Evolutionary conservation across 23 tunicate species (phyloP).

Genomic region (Trididemnum miniatum): DNA sequence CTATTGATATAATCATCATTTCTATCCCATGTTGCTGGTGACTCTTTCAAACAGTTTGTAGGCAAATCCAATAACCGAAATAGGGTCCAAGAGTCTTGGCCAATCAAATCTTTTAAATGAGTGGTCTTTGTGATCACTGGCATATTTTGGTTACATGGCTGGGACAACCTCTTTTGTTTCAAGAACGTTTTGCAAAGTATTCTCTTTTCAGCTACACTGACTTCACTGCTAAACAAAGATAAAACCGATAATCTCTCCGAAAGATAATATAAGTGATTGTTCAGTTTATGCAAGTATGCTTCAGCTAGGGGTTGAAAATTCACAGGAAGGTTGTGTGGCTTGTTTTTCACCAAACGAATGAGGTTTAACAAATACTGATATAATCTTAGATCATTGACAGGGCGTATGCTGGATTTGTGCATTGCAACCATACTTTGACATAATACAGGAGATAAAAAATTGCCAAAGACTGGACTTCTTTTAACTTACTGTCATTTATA

Average conservation of each 20-base stretch:
- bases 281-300: not conserved
- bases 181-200: not conserved
- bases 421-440: too few relatives aligned
- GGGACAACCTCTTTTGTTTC: not conserved
- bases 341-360: too few relatives aligned
- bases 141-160: not conserved
- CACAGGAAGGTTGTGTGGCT: not conserved
- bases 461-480: too few relatives aligned
- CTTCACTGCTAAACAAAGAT: not conserved
- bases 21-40: not conserved
- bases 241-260: not conserved
- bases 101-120: not conserved
- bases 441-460: too few relatives aligned
- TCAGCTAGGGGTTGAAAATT: not conserved
- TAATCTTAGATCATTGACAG: too few relatives aligned
- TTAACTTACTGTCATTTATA: too few relatives aligned
- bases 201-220: not conserved
- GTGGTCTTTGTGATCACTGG: not conserved
- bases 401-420: too few relatives aligned
- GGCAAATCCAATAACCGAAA: not conserved
- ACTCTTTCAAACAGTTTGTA: not conserved
- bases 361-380: too few relatives aligned
- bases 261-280: not conserved
- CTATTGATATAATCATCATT: not conserved
- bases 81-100: not conserved